Evolutionary conservation across 2,888 invertebrate genomes (phyloP).

Genomic region (Zootermopsis nevadensis): DNA sequence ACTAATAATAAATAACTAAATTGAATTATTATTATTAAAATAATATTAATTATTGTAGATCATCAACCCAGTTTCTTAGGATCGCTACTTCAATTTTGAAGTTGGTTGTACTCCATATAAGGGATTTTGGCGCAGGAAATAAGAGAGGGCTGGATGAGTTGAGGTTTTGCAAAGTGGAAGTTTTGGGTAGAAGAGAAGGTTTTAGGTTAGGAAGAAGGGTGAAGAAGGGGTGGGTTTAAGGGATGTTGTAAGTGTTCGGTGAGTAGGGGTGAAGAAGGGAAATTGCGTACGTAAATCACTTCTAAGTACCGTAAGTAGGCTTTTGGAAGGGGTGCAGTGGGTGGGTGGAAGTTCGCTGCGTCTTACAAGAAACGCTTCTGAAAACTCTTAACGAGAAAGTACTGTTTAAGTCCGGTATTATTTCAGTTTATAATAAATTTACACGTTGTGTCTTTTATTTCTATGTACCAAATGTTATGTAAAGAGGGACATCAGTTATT

Average conservation of each 20-base stretch:
- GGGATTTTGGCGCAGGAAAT: slow-evolving; percentile 15
- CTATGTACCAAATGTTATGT: neutral
- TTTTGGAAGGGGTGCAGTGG: slow-evolving; percentile 42
- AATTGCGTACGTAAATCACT: slow-evolving; percentile 59
- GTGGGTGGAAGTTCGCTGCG: slow-evolving; percentile 7
- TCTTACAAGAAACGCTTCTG: neutral
- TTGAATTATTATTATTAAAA: too few species aligned
- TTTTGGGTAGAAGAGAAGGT: slow-evolving; percentile 46
- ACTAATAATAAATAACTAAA: too few species aligned
- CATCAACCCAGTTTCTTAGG: too few species aligned
- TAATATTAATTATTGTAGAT: too few species aligned
- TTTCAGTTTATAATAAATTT: slow-evolving; percentile 32
- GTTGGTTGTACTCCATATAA: neutral
- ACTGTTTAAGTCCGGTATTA: neutral
- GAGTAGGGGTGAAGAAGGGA: slow-evolving; percentile 54
- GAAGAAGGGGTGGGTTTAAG: slow-evolving; percentile 32
- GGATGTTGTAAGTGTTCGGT: slow-evolving; percentile 34
- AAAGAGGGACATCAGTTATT: neutral
- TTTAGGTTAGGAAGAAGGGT: slow-evolving; percentile 47
- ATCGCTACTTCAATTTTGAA: neutral
- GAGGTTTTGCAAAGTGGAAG: slow-evolving; percentile 52
- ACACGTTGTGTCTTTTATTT: neutral
- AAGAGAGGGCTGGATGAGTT: slow-evolving; percentile 42
- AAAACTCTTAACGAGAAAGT: slow-evolving; percentile 1
- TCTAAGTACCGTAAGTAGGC: slow-evolving; percentile 46